A percentile compares a stretch with the other conserved stretches of the same genome.
phyloP scores from a whole-genome alignment of 2,888 invertebrate species.

The Stenodema calcarata region DNA sequence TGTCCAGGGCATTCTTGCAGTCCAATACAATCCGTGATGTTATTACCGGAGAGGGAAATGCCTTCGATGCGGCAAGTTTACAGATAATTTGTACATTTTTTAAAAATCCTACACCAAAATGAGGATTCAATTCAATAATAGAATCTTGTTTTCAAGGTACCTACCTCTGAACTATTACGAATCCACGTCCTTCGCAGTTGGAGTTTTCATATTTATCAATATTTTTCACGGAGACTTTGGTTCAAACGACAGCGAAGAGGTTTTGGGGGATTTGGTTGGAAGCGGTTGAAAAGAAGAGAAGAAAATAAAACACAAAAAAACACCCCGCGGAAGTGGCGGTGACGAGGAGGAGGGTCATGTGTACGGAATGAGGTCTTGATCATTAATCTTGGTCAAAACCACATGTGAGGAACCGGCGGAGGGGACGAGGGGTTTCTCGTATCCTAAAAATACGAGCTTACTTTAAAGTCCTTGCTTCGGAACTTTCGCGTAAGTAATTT shows the following conservation, averaged over 20 bases:
- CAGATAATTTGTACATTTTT: no score
- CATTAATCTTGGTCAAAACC: constrained; percentile 40
- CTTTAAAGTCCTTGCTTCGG: background rate
- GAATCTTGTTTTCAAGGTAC: no score
- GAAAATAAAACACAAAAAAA: background rate
- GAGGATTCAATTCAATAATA: no score
- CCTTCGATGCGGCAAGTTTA: no score
- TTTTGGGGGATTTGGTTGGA: background rate
- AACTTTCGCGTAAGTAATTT: background rate
- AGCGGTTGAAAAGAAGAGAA: background rate
- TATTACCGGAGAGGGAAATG: no score
- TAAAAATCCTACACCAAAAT: no score
- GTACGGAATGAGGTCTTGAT: constrained; percentile 25
- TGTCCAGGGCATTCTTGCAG: no score
- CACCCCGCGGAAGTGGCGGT: background rate
- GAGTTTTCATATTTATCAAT: background rate
- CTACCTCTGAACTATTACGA: no score
- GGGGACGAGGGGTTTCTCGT: background rate
- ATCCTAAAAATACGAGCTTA: background rate
- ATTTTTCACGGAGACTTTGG: background rate
- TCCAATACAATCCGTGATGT: no score
- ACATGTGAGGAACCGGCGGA: background rate
- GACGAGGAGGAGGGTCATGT: background rate
- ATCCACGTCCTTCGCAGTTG: no score
- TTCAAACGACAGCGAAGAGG: background rate